A percentile compares a stretch with the other conserved stretches of the same genome.
phyloP scores from a whole-genome alignment of 2,797 vertebrate genomes.

The Coilia nasus region DNA sequence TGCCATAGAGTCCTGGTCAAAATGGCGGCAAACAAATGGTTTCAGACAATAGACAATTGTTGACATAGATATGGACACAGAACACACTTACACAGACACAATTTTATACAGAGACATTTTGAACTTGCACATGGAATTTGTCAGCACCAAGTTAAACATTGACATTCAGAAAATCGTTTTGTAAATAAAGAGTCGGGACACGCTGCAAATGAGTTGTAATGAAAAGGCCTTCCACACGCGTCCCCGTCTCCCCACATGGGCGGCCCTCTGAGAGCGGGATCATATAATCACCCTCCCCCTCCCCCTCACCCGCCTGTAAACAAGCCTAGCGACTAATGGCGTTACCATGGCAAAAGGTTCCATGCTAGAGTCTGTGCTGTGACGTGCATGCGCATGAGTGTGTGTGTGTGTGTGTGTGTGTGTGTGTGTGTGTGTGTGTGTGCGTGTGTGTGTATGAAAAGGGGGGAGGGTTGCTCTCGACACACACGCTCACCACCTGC shows the following conservation, averaged over 20 bases:
- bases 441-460: neutral
- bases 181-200: neutral
- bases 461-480: neutral
- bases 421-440: neutral
- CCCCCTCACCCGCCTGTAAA: slow-evolving; percentile 26
- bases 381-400: neutral
- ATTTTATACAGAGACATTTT: no score
- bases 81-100: no score
- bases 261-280: neutral
- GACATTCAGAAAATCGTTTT: neutral
- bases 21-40: no score
- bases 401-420: neutral
- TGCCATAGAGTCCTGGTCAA: no score
- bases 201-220: neutral
- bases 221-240: neutral
- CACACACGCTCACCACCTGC: neutral
- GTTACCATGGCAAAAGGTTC: slow-evolving; percentile 56
- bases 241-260: neutral
- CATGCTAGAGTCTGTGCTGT: neutral
- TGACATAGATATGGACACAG: no score
- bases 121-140: neutral
- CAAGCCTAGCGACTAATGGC: slow-evolving; percentile 36
- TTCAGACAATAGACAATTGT: no score
- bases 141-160: neutral
- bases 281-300: slow-evolving; percentile 31